A percentile compares a stretch with the other conserved stretches of the same genome.
Conservation (phyloP, 2,113 vertebrate species). For the Takifugu bimaculatus region DNA sequence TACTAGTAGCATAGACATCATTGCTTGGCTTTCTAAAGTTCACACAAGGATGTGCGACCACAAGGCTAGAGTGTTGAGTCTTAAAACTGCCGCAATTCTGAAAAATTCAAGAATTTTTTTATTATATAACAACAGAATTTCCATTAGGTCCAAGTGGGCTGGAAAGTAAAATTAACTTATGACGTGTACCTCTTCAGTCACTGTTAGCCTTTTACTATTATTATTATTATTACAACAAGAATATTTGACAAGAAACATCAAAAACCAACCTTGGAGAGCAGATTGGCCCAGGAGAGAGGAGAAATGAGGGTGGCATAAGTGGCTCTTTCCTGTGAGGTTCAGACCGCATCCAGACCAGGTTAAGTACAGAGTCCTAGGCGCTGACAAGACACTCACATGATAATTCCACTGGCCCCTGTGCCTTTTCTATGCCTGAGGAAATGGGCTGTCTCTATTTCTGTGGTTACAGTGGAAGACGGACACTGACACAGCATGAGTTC, state of each 20-base stretch:
- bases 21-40: too few species aligned
- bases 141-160: neutral
- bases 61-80: too few species aligned
- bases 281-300: constrained; percentile 26
- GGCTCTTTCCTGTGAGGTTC: constrained; percentile 24
- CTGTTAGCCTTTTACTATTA: too few species aligned
- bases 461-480: constrained; percentile 16
- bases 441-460: constrained; percentile 47
- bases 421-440: constrained; percentile 58
- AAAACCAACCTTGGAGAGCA: constrained; percentile 49
- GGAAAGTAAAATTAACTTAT: neutral
- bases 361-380: constrained; percentile 21
- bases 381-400: constrained; percentile 37
- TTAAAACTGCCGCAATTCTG: too few species aligned
- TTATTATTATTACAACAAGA: neutral
- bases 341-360: constrained; percentile 15
- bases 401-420: constrained; percentile 29
- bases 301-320: constrained; percentile 8
- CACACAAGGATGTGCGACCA: too few species aligned
- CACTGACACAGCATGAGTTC: constrained; percentile 56
- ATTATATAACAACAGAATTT: too few species aligned
- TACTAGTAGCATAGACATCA: too few species aligned
- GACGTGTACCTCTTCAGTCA: neutral
- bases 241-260: constrained; percentile 3
- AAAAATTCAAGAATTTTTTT: too few species aligned